Conservation (phyloP, 2,797 vertebrate species). For the Bufotes viridis region DNA sequence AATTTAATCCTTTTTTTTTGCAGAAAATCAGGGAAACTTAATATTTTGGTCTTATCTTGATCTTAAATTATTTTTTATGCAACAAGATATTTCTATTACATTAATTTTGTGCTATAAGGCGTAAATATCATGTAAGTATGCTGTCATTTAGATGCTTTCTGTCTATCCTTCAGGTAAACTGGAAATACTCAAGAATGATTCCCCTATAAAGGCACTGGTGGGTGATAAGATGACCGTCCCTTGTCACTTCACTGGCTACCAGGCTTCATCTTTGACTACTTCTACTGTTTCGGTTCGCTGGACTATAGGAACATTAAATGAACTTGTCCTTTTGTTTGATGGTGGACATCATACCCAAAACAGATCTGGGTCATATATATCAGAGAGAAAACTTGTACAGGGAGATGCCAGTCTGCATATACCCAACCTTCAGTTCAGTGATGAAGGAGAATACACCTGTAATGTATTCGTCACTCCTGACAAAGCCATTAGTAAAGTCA, state of each 20-base stretch:
- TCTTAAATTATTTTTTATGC: no score
- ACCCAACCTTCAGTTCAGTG: slow-evolving; percentile 44
- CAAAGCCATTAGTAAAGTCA: slow-evolving; percentile 22
- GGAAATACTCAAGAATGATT: background rate
- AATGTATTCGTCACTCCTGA: slow-evolving; percentile 8
- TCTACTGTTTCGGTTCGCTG: background rate
- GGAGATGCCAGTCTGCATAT: background rate
- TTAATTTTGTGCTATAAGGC: no score
- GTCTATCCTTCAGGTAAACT: background rate
- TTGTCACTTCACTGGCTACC: background rate
- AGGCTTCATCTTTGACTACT: background rate
- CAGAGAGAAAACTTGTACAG: background rate
- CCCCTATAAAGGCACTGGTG: background rate
- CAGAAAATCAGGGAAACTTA: no score
- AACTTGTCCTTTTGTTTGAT: background rate
- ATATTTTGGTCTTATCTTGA: no score
- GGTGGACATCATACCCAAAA: background rate
- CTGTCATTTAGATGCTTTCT: background rate
- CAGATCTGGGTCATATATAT: background rate
- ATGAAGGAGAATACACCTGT: slow-evolving; percentile 50
- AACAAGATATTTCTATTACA: no score
- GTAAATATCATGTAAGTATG: background rate
- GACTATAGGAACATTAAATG: background rate
- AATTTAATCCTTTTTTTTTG: no score
- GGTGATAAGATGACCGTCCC: background rate